Conservation (phyloP, 2,888 invertebrate species). For the Lochmaea crataegi region DNA sequence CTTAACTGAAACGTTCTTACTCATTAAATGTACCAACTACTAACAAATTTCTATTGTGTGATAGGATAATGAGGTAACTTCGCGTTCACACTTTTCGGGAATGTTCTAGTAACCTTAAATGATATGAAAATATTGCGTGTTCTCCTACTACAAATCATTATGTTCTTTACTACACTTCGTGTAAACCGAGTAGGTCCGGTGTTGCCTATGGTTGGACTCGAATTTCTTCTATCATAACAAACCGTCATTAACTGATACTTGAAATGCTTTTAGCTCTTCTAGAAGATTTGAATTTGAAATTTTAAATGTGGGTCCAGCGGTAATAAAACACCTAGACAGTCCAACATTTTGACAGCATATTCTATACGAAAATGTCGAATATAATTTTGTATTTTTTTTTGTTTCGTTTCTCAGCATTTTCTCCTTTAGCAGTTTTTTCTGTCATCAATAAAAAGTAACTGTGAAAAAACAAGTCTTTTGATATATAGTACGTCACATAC, state of each 20-base stretch:
- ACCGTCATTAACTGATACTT: not conserved
- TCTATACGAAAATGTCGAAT: no score
- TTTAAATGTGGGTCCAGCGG: no score
- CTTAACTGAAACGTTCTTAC: not conserved
- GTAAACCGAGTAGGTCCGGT: not conserved
- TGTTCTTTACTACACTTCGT: not conserved
- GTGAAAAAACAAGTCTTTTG: no score
- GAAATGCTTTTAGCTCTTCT: no score
- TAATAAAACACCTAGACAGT: no score
- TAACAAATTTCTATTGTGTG: not conserved
- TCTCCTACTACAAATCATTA: conserved; percentile 14
- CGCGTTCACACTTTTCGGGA: conserved; percentile 14
- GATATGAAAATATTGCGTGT: conserved; percentile 23
- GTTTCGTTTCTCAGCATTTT: no score
- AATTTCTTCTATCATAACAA: conserved; percentile 7
- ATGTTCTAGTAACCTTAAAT: conserved; percentile 8
- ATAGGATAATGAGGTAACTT: not conserved
- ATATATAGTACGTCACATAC: no score
- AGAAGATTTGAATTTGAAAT: no score
- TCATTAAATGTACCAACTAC: not conserved
- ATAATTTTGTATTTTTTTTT: no score
- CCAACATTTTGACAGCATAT: no score
- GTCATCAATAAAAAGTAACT: no score
- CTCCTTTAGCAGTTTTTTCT: no score
- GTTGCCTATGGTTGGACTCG: conserved; percentile 8